Percentiles rank a stretch among this genome's conserved stretches.
phyloP scores from a whole-genome alignment of 2,113 vertebrate species.

The Mus spicilegus region DNA sequence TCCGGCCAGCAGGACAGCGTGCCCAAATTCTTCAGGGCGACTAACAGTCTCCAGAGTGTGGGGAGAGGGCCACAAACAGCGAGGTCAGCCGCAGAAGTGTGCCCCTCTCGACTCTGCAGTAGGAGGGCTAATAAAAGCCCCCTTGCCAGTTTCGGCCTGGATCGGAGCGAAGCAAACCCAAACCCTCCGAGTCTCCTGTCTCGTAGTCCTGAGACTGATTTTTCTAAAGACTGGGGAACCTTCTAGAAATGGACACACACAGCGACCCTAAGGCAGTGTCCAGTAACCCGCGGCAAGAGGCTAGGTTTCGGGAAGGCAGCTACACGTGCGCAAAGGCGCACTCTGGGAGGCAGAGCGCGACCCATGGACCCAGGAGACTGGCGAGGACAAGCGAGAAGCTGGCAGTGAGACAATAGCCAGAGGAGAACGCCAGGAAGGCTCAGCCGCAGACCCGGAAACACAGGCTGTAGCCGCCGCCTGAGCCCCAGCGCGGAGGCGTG shows the following conservation, averaged over 20 bases:
- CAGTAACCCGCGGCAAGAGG: neutral
- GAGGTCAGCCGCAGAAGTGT: neutral
- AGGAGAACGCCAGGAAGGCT: conserved; percentile 61
- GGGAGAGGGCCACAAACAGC: neutral
- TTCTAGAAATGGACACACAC: neutral
- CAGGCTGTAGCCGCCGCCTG: conserved; percentile 28
- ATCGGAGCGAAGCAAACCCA: neutral
- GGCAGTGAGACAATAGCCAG: conserved; percentile 72
- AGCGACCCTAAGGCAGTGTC: neutral
- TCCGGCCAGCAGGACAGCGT: conserved; percentile 17
- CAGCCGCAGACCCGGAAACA: conserved; percentile 72
- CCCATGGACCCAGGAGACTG: conserved; percentile 61
- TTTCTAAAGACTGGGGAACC: neutral
- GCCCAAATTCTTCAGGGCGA: neutral
- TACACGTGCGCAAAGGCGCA: conserved; percentile 51
- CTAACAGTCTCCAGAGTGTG: neutral
- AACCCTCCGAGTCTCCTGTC: neutral
- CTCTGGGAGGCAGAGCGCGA: conserved; percentile 14
- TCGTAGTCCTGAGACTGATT: neutral
- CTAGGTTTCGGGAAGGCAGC: neutral
- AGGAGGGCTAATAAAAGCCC: neutral
- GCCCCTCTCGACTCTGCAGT: neutral
- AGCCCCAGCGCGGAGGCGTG: conserved; percentile 47
- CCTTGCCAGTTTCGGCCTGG: conserved; percentile 24
- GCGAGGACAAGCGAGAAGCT: conserved; percentile 56